Conservation (phyloP, 2,888 invertebrate genomes). For the Stegana nigrithorax region DNA sequence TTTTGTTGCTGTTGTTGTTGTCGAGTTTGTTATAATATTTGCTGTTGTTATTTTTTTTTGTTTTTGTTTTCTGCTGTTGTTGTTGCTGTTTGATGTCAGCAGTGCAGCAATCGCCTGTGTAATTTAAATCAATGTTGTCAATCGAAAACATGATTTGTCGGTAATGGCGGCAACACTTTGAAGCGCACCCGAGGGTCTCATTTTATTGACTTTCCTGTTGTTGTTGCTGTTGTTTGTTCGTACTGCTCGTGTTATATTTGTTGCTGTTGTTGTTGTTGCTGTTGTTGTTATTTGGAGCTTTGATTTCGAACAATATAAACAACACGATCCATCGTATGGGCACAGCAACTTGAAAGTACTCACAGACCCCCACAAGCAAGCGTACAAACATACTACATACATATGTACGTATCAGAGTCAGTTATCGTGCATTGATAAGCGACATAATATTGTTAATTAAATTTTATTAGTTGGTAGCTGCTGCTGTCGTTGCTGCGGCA, state of each 20-base stretch:
- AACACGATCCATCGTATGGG: not conserved
- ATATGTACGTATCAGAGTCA: constrained; percentile 9
- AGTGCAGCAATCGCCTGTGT: constrained; percentile 57
- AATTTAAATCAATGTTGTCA: constrained; percentile 66
- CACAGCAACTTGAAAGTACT: no score
- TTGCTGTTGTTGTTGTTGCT: no score
- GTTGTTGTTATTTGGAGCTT: no score
- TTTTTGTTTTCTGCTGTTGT: constrained; percentile 29
- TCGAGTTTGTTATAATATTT: no score
- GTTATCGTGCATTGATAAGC: constrained; percentile 54
- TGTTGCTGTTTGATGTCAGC: constrained; percentile 40
- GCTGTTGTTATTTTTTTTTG: no score
- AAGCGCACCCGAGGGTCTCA: constrained; percentile 38
- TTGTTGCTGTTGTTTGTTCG: no score
- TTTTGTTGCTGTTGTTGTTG: constrained; percentile 29
- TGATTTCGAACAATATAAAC: not conserved
- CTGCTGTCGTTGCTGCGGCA: constrained; percentile 48
- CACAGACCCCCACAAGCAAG: no score
- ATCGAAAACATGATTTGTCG: constrained; percentile 64
- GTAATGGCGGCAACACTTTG: constrained; percentile 58
- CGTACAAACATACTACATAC: no score
- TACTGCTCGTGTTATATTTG: not conserved
- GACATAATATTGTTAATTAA: constrained; percentile 58
- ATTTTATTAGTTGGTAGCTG: constrained; percentile 40
- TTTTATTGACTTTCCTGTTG: constrained; percentile 37